phyloP scores from a whole-genome alignment of 2,888 invertebrate genomes.

The Loripinus fragilis region DNA sequence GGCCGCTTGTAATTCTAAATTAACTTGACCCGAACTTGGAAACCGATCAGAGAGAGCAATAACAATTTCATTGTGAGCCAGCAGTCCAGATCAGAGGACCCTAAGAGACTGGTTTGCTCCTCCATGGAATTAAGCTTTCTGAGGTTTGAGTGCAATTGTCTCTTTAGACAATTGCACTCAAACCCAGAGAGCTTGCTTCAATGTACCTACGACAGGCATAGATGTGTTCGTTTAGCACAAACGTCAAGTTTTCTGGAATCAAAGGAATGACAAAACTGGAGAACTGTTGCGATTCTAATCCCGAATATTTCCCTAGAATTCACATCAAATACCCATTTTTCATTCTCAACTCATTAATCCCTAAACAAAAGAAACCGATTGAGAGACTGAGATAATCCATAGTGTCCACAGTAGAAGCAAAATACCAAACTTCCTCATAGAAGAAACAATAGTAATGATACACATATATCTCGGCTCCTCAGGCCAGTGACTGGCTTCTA shows the following conservation, averaged over 20 bases:
- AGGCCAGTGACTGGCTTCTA: too few relatives aligned
- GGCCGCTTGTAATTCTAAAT: slow-evolving; percentile 66
- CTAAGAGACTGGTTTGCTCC: too few relatives aligned
- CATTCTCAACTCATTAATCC: slow-evolving; percentile 16
- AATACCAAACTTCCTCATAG: not conserved
- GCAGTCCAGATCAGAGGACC: not conserved
- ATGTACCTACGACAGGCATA: too few relatives aligned
- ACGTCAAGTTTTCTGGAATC: too few relatives aligned
- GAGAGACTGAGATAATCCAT: slow-evolving; percentile 10
- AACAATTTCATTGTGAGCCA: slow-evolving; percentile 38
- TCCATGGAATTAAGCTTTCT: too few relatives aligned
- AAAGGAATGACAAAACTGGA: not conserved
- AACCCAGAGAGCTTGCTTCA: too few relatives aligned
- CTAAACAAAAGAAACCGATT: slow-evolving; percentile 24
- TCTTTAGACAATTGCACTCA: too few relatives aligned
- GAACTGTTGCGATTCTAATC: slow-evolving; percentile 1
- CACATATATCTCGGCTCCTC: too few relatives aligned
- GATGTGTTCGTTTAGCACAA: too few relatives aligned
- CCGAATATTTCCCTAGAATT: slow-evolving; percentile 15
- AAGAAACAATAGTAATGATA: too few relatives aligned
- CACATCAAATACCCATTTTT: slow-evolving; percentile 18
- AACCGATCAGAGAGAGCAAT: slow-evolving; percentile 64
- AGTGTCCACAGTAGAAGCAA: not conserved
- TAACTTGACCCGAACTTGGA: slow-evolving; percentile 66
- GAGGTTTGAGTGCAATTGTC: not conserved